A percentile compares a stretch with the other conserved stretches of the same genome.
phyloP scores from a whole-genome alignment of 2,113 vertebrate species.

The Austrofundulus limnaeus region DNA sequence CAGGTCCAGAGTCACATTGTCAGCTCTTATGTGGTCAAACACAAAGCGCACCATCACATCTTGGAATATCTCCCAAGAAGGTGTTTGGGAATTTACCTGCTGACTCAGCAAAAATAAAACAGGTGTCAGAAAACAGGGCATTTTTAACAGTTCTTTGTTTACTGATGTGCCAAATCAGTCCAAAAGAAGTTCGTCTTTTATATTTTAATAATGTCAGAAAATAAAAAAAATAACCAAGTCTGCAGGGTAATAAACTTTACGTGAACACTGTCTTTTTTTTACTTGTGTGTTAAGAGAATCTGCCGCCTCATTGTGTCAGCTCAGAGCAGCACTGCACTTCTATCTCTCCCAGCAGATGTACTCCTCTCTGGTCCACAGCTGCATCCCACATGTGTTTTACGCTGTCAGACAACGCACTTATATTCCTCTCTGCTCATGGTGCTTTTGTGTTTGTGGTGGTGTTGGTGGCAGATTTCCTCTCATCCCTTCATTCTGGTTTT shows the following conservation, averaged over 20 bases:
- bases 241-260: conserved; percentile 15
- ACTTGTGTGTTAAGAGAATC: conserved; percentile 9
- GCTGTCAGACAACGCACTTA: conserved; percentile 50
- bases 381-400: conserved; percentile 77
- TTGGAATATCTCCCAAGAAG: conserved; percentile 47
- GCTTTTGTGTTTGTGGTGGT: conserved; percentile 32
- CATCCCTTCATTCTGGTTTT: conserved; percentile 33
- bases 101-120: conserved; percentile 57
- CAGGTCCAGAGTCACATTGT: too few relatives aligned
- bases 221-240: neutral
- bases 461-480: conserved; percentile 38
- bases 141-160: neutral
- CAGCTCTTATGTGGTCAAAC: too few relatives aligned
- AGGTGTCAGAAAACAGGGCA: conserved; percentile 32
- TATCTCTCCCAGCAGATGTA: conserved; percentile 71
- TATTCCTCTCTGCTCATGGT: conserved; percentile 40
- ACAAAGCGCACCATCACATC: too few relatives aligned
- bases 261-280: conserved; percentile 9
- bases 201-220: conserved; percentile 1
- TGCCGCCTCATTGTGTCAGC: conserved; percentile 42
- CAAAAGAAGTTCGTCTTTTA: neutral
- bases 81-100: conserved; percentile 46
- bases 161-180: neutral
- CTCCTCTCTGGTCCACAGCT: conserved; percentile 71
- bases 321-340: conserved; percentile 50